A percentile compares a stretch with the other conserved stretches of the same genome.
Conservation (phyloP, 2,113 vertebrate species). For the Syrmaticus mikado region DNA sequence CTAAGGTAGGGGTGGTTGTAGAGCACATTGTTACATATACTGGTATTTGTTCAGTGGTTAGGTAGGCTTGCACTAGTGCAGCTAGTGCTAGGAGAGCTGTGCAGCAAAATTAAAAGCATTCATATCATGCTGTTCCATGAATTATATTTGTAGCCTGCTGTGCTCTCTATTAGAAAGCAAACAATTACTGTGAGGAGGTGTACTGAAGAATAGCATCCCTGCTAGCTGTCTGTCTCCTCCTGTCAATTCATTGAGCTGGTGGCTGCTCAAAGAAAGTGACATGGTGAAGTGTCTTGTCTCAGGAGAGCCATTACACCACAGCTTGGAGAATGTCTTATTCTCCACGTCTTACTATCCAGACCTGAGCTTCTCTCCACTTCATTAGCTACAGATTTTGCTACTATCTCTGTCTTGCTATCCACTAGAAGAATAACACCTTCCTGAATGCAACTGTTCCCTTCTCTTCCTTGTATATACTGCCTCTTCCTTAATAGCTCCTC, state of each 20-base stretch:
- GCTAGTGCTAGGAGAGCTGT: background rate
- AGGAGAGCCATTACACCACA: background rate
- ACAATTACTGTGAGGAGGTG: background rate
- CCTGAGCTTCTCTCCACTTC: background rate
- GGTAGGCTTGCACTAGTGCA: background rate
- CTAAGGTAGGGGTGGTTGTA: rapidly evolving
- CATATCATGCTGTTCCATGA: background rate
- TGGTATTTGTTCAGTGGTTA: background rate
- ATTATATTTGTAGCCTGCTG: background rate
- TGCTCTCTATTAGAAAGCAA: background rate
- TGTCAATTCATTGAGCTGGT: background rate
- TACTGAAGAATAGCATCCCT: background rate
- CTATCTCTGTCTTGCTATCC: background rate
- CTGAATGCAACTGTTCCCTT: background rate
- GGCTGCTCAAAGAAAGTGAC: background rate
- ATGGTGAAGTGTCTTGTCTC: background rate
- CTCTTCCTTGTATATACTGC: background rate
- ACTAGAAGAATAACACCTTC: background rate
- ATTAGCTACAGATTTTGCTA: background rate
- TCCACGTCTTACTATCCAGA: background rate
- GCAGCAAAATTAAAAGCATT: background rate
- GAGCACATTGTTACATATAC: rapidly evolving
- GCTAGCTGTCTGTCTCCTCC: background rate
- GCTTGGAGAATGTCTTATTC: background rate
- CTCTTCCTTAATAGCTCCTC: background rate